Conservation (phyloP, 2,888 invertebrate species). For the Gandaritis pyraliata region DNA sequence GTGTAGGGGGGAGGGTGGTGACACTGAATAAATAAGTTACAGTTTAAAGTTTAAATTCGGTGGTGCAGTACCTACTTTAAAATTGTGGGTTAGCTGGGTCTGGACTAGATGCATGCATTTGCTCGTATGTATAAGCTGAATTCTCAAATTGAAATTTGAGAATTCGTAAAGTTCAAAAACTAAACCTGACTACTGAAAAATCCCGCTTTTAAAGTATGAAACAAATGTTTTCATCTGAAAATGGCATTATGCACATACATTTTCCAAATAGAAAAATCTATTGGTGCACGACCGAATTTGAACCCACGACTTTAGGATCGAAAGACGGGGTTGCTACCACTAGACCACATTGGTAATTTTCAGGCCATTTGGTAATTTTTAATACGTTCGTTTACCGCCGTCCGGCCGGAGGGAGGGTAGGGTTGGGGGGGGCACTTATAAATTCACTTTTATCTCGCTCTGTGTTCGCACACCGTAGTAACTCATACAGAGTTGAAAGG, state of each 20-base stretch:
- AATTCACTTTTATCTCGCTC: conserved; percentile 52
- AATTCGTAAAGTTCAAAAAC: no score
- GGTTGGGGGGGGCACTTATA: conserved; percentile 43
- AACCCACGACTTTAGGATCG: no score
- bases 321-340: no score
- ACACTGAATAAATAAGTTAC: conserved; percentile 11
- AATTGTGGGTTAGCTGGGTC: conserved; percentile 8
- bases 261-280: no score
- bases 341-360: not conserved
- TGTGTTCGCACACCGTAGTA: conserved; percentile 45
- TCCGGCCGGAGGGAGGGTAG: conserved; percentile 20
- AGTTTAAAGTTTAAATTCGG: conserved; percentile 14
- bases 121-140: no score
- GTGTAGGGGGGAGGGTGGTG: not conserved
- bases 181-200: no score
- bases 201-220: no score
- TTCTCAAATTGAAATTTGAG: no score
- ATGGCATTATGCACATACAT: no score
- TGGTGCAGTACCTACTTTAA: conserved; percentile 2
- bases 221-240: no score
- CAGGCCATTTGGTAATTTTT: conserved; percentile 5
- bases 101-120: not conserved
- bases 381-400: conserved; percentile 16
- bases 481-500: conserved; percentile 50
- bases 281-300: no score